A percentile compares a stretch with the other conserved stretches of the same genome.
Conservation (phyloP, 2,888 invertebrate species). For the Brassicogethes aeneus region DNA sequence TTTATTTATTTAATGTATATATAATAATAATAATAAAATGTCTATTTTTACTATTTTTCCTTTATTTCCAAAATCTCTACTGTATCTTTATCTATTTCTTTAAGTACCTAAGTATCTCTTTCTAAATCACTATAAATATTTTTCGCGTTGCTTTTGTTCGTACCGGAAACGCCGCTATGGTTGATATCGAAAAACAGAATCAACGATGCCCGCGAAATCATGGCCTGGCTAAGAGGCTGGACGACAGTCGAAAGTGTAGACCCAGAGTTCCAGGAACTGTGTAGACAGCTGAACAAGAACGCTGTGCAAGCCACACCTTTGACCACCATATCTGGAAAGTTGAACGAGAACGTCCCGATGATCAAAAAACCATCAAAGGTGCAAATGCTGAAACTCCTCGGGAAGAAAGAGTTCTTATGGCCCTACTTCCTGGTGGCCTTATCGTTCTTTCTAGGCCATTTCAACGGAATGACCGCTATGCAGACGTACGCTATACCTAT, state of each 20-base stretch:
- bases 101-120: too few relatives aligned
- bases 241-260: conserved; percentile 51
- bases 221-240: conserved; percentile 76
- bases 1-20: too few relatives aligned
- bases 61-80: too few relatives aligned
- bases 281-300: conserved; percentile 15
- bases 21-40: too few relatives aligned
- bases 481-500: conserved; percentile 68
- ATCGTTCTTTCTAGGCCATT: conserved; percentile 65
- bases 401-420: conserved; percentile 53
- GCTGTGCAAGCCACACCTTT: too few relatives aligned
- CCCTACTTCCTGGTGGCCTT: conserved; percentile 59
- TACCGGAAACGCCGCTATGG: conserved; percentile 77
- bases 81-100: too few relatives aligned
- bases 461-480: conserved; percentile 66
- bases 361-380: neutral
- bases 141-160: conserved; percentile 55
- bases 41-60: too few relatives aligned
- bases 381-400: conserved; percentile 38
- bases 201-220: conserved; percentile 54
- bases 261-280: conserved; percentile 46
- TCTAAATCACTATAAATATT: conserved; percentile 61
- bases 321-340: conserved; percentile 19
- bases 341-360: conserved; percentile 10
- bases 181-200: conserved; percentile 55